Conservation (phyloP, 1,140 invertebrate species). For the Drosophila lowei region DNA sequence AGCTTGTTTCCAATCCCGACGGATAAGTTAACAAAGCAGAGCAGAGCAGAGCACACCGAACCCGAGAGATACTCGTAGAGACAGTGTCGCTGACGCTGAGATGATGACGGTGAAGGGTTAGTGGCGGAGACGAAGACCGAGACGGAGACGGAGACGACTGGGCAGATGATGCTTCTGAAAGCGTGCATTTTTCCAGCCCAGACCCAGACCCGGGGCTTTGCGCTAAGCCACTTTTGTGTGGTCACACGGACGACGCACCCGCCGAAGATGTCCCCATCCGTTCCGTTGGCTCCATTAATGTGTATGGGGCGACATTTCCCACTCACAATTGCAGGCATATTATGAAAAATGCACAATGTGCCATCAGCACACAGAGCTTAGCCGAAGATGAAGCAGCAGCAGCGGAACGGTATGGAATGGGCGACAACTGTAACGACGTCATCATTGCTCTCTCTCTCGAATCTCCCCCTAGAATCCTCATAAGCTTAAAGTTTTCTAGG, state of each 20-base stretch:
- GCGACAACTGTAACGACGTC: constrained; percentile 50
- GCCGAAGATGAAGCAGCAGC: background rate
- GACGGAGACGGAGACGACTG: constrained; percentile 1
- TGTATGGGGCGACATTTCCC: constrained; percentile 44
- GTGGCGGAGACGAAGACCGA: background rate
- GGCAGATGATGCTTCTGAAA: constrained; percentile 20
- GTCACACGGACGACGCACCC: constrained; percentile 35
- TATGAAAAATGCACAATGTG: constrained; percentile 76
- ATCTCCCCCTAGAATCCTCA: constrained; percentile 38
- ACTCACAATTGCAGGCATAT: constrained; percentile 57
- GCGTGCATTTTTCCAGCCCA: constrained; percentile 19
- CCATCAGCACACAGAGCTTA: constrained; percentile 63
- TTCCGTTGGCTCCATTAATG: constrained; percentile 43
- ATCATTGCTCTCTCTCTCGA: constrained; percentile 23
- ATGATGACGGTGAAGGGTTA: background rate
- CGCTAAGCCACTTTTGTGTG: constrained; percentile 56
- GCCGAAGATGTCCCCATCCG: constrained; percentile 22
- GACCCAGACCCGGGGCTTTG: constrained; percentile 15
- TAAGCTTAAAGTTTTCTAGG: constrained; percentile 64
- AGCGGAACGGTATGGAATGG: background rate
- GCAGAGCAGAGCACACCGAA: constrained; percentile 4
- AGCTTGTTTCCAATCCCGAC: constrained; percentile 52
- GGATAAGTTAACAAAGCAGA: constrained; percentile 58
- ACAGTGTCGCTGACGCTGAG: background rate
- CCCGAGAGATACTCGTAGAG: constrained; percentile 1